Conservation (phyloP, 2,888 invertebrate genomes). For the Harpalus rubripes region DNA sequence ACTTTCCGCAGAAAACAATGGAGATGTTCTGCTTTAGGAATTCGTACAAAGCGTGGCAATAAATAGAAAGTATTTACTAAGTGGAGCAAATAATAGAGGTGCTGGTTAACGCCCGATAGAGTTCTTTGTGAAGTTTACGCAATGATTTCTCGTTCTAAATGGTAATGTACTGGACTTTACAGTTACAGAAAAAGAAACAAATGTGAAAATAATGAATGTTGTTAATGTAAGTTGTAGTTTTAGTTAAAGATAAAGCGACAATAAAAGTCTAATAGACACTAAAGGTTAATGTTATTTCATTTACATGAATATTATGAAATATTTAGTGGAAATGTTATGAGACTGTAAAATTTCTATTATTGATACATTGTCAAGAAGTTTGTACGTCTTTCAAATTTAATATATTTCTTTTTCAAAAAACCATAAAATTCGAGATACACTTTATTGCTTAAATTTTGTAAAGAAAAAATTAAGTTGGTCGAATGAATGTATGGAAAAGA, state of each 20-base stretch:
- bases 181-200: slow-evolving; percentile 7
- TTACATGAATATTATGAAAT: not conserved
- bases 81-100: slow-evolving; percentile 52
- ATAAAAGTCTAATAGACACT: not conserved
- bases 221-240: slow-evolving; percentile 16
- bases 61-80: slow-evolving; percentile 55
- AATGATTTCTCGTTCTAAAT: not conserved
- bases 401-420: no score
- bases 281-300: not conserved
- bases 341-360: no score
- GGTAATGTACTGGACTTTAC: slow-evolving; percentile 9
- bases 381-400: no score
- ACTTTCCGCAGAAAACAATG: slow-evolving; percentile 49
- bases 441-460: no score
- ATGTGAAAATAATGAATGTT: slow-evolving; percentile 25
- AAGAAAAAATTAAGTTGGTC: no score
- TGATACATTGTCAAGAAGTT: no score
- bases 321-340: no score
- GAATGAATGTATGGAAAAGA: no score
- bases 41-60: slow-evolving; percentile 38
- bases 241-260: not conserved
- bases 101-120: slow-evolving; percentile 27
- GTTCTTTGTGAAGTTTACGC: slow-evolving; percentile 27
- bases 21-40: slow-evolving; percentile 23
- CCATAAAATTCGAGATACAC: no score